A percentile compares a stretch with the other conserved stretches of the same genome.
Conservation (phyloP, 2,113 vertebrate genomes). For the Bungarus multicinctus region DNA sequence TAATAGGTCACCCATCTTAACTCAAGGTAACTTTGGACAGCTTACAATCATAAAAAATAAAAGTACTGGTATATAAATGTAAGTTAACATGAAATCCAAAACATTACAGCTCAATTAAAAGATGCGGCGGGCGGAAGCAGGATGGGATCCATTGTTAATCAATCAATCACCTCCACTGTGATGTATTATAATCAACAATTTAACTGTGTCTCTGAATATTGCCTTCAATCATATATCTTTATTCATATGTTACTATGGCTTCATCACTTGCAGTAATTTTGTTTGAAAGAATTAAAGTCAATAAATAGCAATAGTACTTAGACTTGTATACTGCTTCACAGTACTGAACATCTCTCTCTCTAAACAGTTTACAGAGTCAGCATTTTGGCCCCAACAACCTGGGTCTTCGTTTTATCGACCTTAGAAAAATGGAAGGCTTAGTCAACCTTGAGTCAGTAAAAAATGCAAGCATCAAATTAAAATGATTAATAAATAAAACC, state of each 20-base stretch:
- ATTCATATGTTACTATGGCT: neutral
- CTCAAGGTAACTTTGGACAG: neutral
- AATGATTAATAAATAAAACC: neutral
- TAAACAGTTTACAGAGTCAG: neutral
- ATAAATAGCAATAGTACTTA: neutral
- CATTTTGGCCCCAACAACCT: neutral
- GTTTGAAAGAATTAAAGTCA: neutral
- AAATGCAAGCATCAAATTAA: neutral
- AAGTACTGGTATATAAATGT: neutral
- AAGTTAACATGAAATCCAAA: neutral
- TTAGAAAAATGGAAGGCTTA: neutral
- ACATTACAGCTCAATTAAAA: neutral
- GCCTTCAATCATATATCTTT: neutral
- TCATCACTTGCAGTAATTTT: neutral
- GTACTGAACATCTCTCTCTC: neutral
- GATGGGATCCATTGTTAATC: neutral
- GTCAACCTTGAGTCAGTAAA: neutral
- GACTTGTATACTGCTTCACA: neutral
- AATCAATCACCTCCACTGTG: neutral
- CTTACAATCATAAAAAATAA: neutral
- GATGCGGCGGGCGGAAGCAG: neutral
- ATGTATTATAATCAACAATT: neutral
- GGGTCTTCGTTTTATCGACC: neutral
- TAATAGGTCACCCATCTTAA: neutral
- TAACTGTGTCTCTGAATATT: neutral